Conservation (phyloP, 2,113 vertebrate genomes). For the Channa maculata region DNA sequence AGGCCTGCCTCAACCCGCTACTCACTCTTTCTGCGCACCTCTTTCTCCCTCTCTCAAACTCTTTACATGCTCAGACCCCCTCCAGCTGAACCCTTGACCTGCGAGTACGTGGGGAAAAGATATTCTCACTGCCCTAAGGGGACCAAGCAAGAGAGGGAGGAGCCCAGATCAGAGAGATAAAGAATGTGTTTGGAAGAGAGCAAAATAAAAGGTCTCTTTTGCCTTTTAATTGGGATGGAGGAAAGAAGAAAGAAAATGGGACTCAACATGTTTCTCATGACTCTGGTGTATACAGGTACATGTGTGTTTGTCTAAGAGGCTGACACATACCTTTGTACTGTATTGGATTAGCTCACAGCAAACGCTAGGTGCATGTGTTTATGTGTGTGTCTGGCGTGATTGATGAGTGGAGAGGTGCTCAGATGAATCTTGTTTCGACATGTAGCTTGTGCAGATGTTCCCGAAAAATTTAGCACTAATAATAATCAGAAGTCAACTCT, state of each 20-base stretch:
- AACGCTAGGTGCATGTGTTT: constrained; percentile 61
- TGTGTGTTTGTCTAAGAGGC: constrained; percentile 69
- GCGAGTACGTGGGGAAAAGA: constrained; percentile 72
- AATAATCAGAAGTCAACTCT: constrained; percentile 56
- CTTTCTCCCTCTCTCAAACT: constrained; percentile 43
- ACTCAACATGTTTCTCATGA: constrained; percentile 84
- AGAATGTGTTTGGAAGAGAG: constrained; percentile 75
- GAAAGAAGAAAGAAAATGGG: constrained; percentile 77
- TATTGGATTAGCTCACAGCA: constrained; percentile 75
- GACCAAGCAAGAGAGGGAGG: constrained; percentile 64
- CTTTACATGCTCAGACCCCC: constrained; percentile 71
- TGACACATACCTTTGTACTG: constrained; percentile 75
- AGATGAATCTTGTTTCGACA: constrained; percentile 79
- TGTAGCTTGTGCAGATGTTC: constrained; percentile 70
- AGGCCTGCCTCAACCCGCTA: constrained; percentile 77
- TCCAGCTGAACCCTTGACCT: constrained; percentile 84
- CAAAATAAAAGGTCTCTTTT: constrained; percentile 75
- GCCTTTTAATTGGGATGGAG: constrained; percentile 84
- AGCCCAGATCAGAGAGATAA: constrained; percentile 78
- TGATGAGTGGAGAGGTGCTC: constrained; percentile 67
- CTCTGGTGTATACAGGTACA: constrained; percentile 47
- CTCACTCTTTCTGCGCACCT: constrained; percentile 49
- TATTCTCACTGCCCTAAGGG: constrained; percentile 79
- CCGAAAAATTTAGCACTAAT: constrained; percentile 64
- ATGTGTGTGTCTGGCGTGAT: constrained; percentile 67